Base-by-base conservation (phyloP, 2,888 invertebrate species). In the Cyclophora punctaria region DNA sequence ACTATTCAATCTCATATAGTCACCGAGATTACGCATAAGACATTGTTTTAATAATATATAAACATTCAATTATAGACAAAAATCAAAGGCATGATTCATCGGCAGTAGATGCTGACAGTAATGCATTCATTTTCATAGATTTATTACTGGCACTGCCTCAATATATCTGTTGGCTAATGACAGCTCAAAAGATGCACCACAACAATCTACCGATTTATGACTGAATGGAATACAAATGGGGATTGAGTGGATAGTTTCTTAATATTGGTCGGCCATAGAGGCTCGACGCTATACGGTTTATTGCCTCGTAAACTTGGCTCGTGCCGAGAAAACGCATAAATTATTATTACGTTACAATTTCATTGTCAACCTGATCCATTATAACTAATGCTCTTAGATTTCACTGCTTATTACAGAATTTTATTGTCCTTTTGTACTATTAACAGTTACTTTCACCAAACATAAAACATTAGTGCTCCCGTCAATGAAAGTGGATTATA, bases 241-340 rank as follows among this genome's bases (percentile, higher is more conserved):
- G 69, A 68, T 68, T 62, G 60, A 63, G 66, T 64, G 67, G 55
- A 59, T 75, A 75, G 71, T 71, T 60, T 52, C 62, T 79, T 77
- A 80, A 80, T 80, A 78, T 81, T 73, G 75, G 71, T 71, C 68
- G 75, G 78, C 78, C 72, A 73, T 75, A 77, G 65, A 77, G 65
- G 66, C 76, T 74, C 71, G 76, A 73, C 75, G 65, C 67, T 62
- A 67, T 60, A 69, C 76, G 70, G 69, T 86, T 84, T 86, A 85
- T 78, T 66, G 66, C 78, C 67, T 77, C 80, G 76, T 84, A 84
- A 86, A 85, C 62, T 67, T 64, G 70, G 72, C 80, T 79, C 77
- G 80, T 77, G 81, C 76, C 72, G 73, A 70, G 77, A 75, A 77
- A 75, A 71, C 67, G 74, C 74, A 83, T 83, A 80, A 83, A 71